A percentile compares a stretch with the other conserved stretches of the same genome.
Evolutionary conservation across 2,888 invertebrate genomes (phyloP).

Genomic region (Incurvaria masculella): DNA sequence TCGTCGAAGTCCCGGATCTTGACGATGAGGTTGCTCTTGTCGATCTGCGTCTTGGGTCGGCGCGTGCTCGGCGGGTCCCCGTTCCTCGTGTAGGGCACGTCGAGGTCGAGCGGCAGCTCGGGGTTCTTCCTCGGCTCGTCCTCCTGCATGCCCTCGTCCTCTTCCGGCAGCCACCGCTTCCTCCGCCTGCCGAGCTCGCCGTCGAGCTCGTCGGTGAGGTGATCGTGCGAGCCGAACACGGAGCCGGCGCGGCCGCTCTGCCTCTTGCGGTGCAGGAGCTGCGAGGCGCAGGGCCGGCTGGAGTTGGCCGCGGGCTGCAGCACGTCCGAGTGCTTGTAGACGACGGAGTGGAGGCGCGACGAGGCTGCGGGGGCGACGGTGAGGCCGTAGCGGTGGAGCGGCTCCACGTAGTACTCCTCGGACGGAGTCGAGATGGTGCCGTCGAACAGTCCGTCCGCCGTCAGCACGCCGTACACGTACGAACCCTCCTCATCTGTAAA

Average conservation of each 20-base stretch:
- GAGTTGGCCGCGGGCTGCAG: conserved; percentile 39
- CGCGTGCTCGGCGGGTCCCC: conserved; percentile 50
- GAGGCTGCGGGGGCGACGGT: conserved; percentile 34
- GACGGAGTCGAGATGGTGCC: conserved; percentile 76
- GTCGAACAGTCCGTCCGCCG: conserved; percentile 84
- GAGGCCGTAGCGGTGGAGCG: conserved; percentile 63
- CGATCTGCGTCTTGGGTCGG: conserved; percentile 51
- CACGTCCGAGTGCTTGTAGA: conserved; percentile 81
- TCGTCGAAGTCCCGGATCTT: conserved; percentile 44
- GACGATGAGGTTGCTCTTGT: conserved; percentile 52
- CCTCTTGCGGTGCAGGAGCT: conserved; percentile 53
- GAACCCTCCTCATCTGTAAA: conserved; percentile 78
- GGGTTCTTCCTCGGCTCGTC: conserved; percentile 60
- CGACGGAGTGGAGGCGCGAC: conserved; percentile 72
- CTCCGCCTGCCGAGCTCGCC: conserved; percentile 38
- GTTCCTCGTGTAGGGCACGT: conserved; percentile 63
- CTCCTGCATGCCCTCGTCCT: conserved; percentile 59
- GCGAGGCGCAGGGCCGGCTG: conserved; percentile 55
- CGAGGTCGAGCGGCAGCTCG: conserved; percentile 62
- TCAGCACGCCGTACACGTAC: conserved; percentile 80
- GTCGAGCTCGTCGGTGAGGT: conserved; percentile 31
- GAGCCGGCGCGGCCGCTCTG: conserved; percentile 14
- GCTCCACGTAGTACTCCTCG: conserved; percentile 85
- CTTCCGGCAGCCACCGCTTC: conserved; percentile 69
- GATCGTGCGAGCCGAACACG: conserved; percentile 21